Evolutionary conservation across 2,888 invertebrate species (phyloP).

Genomic region (Lasioglossum leucozonium): DNA sequence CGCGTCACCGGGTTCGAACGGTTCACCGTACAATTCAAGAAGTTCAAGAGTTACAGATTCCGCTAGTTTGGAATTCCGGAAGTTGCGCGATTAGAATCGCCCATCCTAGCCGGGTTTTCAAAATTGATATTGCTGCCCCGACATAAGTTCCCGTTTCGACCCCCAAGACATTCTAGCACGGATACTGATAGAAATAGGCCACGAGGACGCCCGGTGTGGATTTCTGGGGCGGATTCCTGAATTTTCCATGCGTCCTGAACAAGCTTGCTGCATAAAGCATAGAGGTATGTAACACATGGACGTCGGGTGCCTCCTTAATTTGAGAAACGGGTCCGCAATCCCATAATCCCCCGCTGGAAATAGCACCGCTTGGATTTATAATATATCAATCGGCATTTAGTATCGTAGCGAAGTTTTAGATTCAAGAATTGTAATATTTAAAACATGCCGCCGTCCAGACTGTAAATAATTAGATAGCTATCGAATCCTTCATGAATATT

Average conservation of each 20-base stretch:
- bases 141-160: conserved; percentile 2
- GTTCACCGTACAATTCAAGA: background rate
- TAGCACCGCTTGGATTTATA: background rate
- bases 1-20: background rate
- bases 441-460: background rate
- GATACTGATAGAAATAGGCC: conserved; percentile 2
- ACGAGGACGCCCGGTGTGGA: background rate
- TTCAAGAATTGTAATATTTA: background rate
- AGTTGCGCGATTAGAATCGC: conserved; percentile 5
- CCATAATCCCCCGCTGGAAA: background rate
- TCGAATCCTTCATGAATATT: background rate
- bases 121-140: conserved; percentile 1
- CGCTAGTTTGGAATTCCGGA: background rate
- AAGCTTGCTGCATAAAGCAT: conserved; percentile 13
- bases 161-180: background rate
- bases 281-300: conserved; percentile 14
- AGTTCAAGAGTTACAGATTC: background rate
- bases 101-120: background rate
- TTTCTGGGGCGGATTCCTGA: conserved; percentile 12
- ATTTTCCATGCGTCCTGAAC: conserved; percentile 21
- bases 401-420: background rate
- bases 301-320: conserved; percentile 24
- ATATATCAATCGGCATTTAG: background rate
- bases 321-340: conserved; percentile 16
- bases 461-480: background rate